phyloP scores from a whole-genome alignment of 2,113 vertebrate species.

The Phalacrocorax pelagicus region DNA sequence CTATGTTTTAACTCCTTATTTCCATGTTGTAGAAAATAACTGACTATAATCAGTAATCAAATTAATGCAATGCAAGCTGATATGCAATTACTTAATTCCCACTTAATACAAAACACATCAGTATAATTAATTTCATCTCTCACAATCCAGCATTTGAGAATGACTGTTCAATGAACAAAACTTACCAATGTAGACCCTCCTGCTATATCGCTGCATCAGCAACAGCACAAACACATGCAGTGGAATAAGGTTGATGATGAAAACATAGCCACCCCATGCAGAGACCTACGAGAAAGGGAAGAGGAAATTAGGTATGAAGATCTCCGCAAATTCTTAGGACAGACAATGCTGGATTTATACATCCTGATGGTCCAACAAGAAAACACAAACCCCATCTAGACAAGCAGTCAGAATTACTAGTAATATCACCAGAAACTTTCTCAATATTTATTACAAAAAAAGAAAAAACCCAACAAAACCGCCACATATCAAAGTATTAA shows the following conservation, averaged over 20 bases:
- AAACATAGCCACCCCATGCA: constrained; percentile 99
- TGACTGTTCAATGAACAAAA: background rate
- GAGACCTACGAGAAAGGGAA: constrained; percentile 84
- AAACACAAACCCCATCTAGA: background rate
- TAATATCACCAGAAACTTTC: background rate
- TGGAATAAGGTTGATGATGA: constrained; percentile 99
- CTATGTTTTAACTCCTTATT: background rate
- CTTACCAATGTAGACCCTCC: constrained; percentile 97
- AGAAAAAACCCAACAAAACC: background rate
- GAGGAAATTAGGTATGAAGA: background rate
- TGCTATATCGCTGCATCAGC: constrained; percentile 98
- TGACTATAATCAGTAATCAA: background rate
- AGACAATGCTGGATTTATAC: background rate
- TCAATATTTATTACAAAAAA: background rate
- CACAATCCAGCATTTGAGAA: background rate
- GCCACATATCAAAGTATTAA: background rate
- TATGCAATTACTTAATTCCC: background rate
- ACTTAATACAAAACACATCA: background rate
- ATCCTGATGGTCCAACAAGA: background rate
- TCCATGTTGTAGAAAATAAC: background rate
- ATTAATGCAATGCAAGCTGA: background rate
- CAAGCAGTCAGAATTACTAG: background rate
- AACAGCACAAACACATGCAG: constrained; percentile 96
- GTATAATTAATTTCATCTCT: background rate
- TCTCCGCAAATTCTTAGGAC: background rate